Percentiles rank a stretch among this genome's conserved stretches.
Conservation (phyloP, 1,140 invertebrate genomes). For the Colletes latitarsis region DNA sequence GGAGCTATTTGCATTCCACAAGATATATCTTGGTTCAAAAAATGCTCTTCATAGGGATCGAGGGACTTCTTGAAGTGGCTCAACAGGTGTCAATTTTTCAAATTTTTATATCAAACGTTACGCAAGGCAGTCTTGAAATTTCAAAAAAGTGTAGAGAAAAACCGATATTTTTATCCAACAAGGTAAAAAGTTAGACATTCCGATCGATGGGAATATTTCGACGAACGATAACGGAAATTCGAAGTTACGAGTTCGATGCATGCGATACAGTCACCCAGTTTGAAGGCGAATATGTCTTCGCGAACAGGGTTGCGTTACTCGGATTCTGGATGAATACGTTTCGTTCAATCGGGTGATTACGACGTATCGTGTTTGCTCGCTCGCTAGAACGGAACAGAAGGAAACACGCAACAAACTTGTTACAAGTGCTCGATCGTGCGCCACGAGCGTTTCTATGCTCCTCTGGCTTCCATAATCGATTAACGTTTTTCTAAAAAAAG, state of each 20-base stretch:
- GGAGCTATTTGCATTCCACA: no score
- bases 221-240: not conserved
- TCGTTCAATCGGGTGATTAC: conserved; percentile 12
- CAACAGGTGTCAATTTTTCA: no score
- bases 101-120: no score
- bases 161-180: no score
- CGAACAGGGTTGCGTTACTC: not conserved
- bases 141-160: no score
- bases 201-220: no score
- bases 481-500: not conserved
- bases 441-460: not conserved
- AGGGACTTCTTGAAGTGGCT: no score
- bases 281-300: not conserved
- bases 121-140: no score
- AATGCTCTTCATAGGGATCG: no score
- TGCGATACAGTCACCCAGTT: no score
- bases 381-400: not conserved
- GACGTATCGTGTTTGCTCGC: conserved; percentile 19
- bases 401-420: conserved; percentile 28
- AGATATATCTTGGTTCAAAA: no score
- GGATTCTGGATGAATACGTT: not conserved
- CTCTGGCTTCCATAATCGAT: not conserved
- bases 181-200: no score
- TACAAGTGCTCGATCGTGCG: conserved; percentile 6
- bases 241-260: not conserved